A percentile compares a stretch with the other conserved stretches of the same genome.
Evolutionary conservation across 2,888 invertebrate species (phyloP).

Genomic region (Mimas tiliae): DNA sequence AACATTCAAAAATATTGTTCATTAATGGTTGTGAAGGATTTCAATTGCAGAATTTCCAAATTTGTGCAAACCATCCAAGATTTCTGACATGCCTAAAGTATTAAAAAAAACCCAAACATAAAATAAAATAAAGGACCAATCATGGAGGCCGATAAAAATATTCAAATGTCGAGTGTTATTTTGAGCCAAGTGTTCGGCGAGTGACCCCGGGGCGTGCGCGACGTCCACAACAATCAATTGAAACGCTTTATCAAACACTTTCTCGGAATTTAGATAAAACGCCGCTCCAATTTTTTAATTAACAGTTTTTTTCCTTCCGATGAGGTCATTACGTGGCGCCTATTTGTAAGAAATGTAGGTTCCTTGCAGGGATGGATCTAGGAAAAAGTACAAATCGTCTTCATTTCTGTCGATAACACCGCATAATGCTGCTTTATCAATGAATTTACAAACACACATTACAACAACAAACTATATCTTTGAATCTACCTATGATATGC

Average conservation of each 20-base stretch:
- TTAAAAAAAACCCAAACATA: constrained; percentile 1
- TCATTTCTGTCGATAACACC: background rate
- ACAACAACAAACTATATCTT: no score
- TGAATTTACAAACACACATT: no score
- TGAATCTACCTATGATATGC: no score
- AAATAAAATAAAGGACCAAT: constrained; percentile 5
- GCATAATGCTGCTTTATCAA: no score
- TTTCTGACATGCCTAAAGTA: background rate
- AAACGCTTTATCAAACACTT: constrained; percentile 22
- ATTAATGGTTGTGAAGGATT: no score
- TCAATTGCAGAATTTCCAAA: no score
- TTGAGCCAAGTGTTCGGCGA: background rate
- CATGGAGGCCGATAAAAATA: constrained; percentile 1
- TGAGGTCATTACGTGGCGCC: constrained; percentile 20
- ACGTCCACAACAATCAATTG: constrained; percentile 11
- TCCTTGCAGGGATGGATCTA: background rate
- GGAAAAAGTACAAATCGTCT: background rate
- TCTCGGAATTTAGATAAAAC: constrained; percentile 17
- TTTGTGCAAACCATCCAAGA: no score
- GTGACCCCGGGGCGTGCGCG: constrained; percentile 6
- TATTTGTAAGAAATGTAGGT: constrained; percentile 7
- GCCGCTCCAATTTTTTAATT: constrained; percentile 16
- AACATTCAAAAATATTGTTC: no score
- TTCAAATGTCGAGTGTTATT: background rate
- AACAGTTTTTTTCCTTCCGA: constrained; percentile 18